Conservation (phyloP, 2,888 invertebrate species). For the Macrostomum cliftonense region DNA sequence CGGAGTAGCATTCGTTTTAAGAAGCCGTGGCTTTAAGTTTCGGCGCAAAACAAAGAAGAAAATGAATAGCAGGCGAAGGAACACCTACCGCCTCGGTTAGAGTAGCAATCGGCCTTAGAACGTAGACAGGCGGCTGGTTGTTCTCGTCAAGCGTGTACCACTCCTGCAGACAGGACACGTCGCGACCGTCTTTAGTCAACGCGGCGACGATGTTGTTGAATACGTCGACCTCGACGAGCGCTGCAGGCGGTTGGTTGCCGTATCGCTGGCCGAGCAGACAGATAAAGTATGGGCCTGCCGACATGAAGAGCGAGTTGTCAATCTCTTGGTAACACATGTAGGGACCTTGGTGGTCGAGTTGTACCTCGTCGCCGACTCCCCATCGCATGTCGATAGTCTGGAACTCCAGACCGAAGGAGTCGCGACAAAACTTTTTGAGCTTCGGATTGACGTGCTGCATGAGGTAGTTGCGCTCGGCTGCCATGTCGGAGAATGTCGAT, state of each 20-base stretch:
- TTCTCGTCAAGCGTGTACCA: constrained; percentile 27
- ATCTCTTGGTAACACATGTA: constrained; percentile 22
- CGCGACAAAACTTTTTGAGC: constrained; percentile 78
- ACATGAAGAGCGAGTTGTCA: constrained; percentile 19
- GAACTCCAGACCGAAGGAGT: constrained; percentile 83
- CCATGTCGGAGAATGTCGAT: constrained; percentile 4
- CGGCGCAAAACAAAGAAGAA: no score
- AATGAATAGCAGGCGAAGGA: no score
- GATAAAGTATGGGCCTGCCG: constrained; percentile 25
- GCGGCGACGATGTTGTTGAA: constrained; percentile 20
- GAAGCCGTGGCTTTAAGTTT: no score
- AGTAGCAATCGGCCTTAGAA: constrained; percentile 18
- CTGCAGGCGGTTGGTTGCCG: constrained; percentile 22
- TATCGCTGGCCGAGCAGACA: constrained; percentile 30
- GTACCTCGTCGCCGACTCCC: constrained; percentile 19
- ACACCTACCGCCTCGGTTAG: constrained; percentile 11
- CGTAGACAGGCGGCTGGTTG: constrained; percentile 21
- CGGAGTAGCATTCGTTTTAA: no score
- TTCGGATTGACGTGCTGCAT: constrained; percentile 90
- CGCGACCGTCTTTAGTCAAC: constrained; percentile 15
- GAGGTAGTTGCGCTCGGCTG: constrained; percentile 60
- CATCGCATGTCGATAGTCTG: constrained; percentile 38
- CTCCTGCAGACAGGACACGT: constrained; percentile 17
- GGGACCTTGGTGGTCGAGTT: constrained; percentile 22
- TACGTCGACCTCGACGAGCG: constrained; percentile 18